A percentile compares a stretch with the other conserved stretches of the same genome.
phyloP scores from a whole-genome alignment of 2,888 invertebrate species.

The Coleophora flavipennella region DNA sequence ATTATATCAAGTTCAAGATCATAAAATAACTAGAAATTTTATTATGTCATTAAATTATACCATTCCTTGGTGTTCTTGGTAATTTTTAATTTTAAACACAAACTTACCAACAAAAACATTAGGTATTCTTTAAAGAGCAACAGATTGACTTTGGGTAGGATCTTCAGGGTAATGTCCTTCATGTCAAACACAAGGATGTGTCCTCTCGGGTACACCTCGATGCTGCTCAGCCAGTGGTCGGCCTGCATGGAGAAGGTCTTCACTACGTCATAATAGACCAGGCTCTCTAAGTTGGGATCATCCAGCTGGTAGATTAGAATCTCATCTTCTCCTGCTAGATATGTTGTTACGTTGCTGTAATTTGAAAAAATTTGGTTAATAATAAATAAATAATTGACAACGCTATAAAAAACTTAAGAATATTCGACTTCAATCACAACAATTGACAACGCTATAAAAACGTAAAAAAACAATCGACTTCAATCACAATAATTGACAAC shows the following conservation, averaged over 20 bases:
- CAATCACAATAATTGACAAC: no score
- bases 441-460: no score
- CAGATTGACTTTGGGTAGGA: slow-evolving; percentile 45
- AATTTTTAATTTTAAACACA: no score
- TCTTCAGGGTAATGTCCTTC: slow-evolving; percentile 34
- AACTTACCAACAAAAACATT: slow-evolving; percentile 45
- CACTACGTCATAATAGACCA: slow-evolving; percentile 40
- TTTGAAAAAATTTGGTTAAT: no score
- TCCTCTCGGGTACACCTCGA: slow-evolving; percentile 31
- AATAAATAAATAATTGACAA: no score
- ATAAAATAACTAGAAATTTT: no score
- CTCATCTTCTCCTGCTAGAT: slow-evolving; percentile 33
- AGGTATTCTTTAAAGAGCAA: slow-evolving; percentile 49
- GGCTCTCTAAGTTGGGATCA: slow-evolving; percentile 37
- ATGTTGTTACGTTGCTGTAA: slow-evolving; percentile 36
- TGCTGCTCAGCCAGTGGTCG: slow-evolving; percentile 39
- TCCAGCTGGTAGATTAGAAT: slow-evolving; percentile 42
- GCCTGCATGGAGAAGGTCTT: slow-evolving; percentile 39
- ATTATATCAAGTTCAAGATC: no score
- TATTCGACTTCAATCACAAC: no score
- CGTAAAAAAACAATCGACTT: no score
- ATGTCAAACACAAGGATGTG: slow-evolving; percentile 51
- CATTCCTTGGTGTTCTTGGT: no score
- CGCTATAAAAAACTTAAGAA: no score
- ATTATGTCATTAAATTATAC: no score